Conservation (phyloP, 2,113 vertebrate species). For the Meleagris gallopavo region DNA sequence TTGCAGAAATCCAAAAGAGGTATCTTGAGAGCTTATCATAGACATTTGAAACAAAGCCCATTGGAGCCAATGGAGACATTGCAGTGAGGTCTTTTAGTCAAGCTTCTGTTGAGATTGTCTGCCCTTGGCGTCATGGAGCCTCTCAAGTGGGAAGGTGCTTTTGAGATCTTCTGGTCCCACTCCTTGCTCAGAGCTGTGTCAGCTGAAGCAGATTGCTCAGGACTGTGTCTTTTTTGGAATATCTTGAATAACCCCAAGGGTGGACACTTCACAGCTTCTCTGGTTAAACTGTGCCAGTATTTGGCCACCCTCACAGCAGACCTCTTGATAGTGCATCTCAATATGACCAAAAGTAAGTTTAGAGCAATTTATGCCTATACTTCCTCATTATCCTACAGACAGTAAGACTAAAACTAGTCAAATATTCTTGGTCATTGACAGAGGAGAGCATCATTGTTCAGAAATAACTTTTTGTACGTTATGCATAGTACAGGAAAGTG, state of each 20-base stretch:
- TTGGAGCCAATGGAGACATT: neutral
- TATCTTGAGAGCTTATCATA: accelerated
- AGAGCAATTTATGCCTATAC: neutral
- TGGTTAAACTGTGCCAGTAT: neutral
- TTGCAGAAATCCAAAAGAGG: neutral
- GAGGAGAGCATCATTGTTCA: neutral
- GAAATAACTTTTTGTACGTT: neutral
- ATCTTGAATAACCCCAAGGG: neutral
- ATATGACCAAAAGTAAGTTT: neutral
- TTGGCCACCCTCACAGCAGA: neutral
- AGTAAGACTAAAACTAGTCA: neutral
- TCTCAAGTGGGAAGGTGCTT: neutral
- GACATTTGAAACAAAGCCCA: neutral
- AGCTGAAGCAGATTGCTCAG: neutral
- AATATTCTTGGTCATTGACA: neutral
- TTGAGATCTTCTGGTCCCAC: neutral
- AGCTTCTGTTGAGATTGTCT: neutral
- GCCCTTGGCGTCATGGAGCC: neutral
- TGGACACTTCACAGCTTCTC: neutral
- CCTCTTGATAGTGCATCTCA: neutral
- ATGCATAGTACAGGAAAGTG: neutral
- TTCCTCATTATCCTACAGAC: neutral
- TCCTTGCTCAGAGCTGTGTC: neutral
- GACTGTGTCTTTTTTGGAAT: too few relatives aligned
- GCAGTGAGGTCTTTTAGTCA: neutral